Conservation (phyloP, 1,140 invertebrate species). For the Aphis gossypii region DNA sequence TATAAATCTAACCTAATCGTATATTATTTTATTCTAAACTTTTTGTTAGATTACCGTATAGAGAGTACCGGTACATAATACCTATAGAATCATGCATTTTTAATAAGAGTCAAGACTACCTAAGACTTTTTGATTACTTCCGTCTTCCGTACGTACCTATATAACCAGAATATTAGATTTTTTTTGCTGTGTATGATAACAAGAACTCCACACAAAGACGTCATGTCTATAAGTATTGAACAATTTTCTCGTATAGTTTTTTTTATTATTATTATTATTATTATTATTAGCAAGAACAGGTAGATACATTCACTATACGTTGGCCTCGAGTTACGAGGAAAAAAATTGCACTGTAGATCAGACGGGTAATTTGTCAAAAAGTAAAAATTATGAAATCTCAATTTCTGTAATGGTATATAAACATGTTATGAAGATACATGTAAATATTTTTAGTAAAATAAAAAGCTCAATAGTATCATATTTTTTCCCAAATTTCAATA, state of each 20-base stretch:
- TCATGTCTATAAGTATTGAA: neutral
- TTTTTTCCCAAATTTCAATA: neutral
- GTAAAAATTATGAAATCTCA: slow-evolving; percentile 2
- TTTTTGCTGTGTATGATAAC: neutral
- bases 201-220: neutral
- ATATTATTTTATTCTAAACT: neutral
- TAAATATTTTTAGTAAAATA: neutral
- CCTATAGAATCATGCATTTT: neutral
- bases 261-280: neutral
- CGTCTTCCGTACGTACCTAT: neutral
- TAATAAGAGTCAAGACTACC: neutral
- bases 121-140: neutral
- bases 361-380: slow-evolving; percentile 29
- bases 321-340: slow-evolving; percentile 41
- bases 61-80: neutral
- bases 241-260: neutral
- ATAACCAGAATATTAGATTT: neutral
- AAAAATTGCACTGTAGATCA: slow-evolving; percentile 13
- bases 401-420: neutral
- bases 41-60: neutral
- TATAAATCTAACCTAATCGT: neutral
- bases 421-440: too few relatives aligned
- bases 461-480: neutral
- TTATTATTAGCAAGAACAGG: slow-evolving; percentile 1
- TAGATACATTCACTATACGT: neutral